phyloP scores from a whole-genome alignment of 2,888 invertebrate species.

The Diabrotica balteata region DNA sequence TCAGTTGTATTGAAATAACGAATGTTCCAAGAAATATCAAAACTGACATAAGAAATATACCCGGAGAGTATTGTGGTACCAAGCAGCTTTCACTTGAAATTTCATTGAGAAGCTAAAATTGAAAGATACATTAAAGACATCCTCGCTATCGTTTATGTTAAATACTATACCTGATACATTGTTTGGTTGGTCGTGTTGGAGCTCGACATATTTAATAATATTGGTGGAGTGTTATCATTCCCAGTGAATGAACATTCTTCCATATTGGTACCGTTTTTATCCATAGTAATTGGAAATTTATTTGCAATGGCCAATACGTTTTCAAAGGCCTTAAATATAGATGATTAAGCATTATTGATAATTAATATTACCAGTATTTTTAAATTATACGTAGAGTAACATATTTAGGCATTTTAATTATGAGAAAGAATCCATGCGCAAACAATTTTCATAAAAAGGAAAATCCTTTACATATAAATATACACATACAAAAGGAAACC shows the following conservation, averaged over 20 bases:
- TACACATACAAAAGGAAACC: too few species aligned
- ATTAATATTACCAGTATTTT: too few species aligned
- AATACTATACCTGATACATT: conserved; percentile 69
- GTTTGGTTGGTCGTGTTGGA: conserved; percentile 72
- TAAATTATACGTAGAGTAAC: too few species aligned
- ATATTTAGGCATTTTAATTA: too few species aligned
- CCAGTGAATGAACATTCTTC: conserved; percentile 74
- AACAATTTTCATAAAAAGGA: too few species aligned
- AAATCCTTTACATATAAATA: too few species aligned
- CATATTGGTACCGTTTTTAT: conserved; percentile 61
- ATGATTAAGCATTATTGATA: too few species aligned
- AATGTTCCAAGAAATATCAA: conserved; percentile 94
- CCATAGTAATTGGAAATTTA: conserved; percentile 79
- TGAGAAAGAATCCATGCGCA: too few species aligned
- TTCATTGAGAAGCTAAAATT: conserved; percentile 74
- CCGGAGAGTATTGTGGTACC: conserved; percentile 76
- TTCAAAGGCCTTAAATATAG: conserved; percentile 79
- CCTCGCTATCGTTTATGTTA: not conserved
- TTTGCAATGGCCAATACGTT: conserved; percentile 89
- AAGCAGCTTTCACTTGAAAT: conserved; percentile 75
- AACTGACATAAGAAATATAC: conserved; percentile 95
- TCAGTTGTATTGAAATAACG: conserved; percentile 84
- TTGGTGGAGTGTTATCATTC: conserved; percentile 63
- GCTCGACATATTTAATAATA: conserved; percentile 66
- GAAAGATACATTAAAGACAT: conserved; percentile 8